Base-by-base conservation (phyloP, 1,140 invertebrate genomes). In the Atta texana region DNA sequence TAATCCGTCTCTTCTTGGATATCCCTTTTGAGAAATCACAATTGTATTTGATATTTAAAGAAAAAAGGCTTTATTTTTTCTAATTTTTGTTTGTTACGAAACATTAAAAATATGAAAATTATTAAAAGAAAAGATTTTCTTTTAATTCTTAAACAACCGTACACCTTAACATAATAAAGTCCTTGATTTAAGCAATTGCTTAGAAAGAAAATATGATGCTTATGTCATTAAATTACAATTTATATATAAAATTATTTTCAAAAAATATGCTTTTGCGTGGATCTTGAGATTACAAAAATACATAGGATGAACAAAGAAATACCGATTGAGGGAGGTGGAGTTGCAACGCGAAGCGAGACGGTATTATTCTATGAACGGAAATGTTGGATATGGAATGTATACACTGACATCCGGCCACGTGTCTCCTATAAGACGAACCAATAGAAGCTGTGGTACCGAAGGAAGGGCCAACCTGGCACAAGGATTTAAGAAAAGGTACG, bases 291-390 rank as follows among this genome's bases (percentile, higher is more conserved):
- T 84, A 57, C 39, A 61, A 49, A 39, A n/a, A 57, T 31, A 16
- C 16, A n/a, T 55, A 34, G 14, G 0, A 39, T 39, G 66, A 51
- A 90, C 82, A 90, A 90, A 86, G 28, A 76, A 76, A 14, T 44
- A 44, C 59, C 86, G 89, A 90, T 90, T 81, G 89, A 88, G 87
- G 87, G 76, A 86, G 86, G 77, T 89, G 82, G 55, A 87, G 82
- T 75, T 81, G 77, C 69, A 84, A 75, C 71, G 61, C 57, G 87
- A 87, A 76, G 86, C 78, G 90, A 91, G 88, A 89, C 90, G 90
- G 89, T 91, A 91, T 91, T 91, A 91, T 91, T 82, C 88, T 31
- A 7, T 88, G 88, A 87, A 90, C 87, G 87, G 90, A 91, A 91
- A 90, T 63, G 84, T 77, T 69, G 16, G 21, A 28, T 63, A 86